These are phyloP conservation scores for Campoletis raptor DNA, from an alignment of 2,888 invertebrate genomes.

Conservation along the genomic window DNA sequence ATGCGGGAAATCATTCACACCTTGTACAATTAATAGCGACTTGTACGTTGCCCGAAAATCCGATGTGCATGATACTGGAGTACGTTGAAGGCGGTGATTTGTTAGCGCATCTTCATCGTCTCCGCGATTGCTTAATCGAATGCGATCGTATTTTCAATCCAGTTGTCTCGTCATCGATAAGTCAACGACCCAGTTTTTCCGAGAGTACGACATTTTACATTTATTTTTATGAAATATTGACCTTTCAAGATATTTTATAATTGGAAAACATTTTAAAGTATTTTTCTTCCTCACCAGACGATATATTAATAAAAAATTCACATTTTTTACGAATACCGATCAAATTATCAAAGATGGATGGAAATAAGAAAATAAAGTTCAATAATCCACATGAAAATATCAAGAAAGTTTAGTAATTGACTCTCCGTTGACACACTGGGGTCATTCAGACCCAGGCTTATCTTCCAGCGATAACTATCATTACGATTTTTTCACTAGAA, in stretches of 20 bases:
- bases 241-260: not conserved
- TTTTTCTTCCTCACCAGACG: not conserved
- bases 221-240: not conserved
- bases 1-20: conserved; percentile 91
- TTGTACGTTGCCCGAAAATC: conserved; percentile 88
- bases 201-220: conserved; percentile 70
- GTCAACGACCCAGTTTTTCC: conserved; percentile 56
- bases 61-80: conserved; percentile 91
- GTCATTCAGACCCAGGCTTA: no score
- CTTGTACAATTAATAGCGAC: conserved; percentile 91
- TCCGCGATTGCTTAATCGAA: conserved; percentile 74
- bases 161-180: conserved; percentile 36
- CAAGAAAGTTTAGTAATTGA: not conserved
- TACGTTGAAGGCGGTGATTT: conserved; percentile 92
- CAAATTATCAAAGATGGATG: no score
- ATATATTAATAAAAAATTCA: not conserved
- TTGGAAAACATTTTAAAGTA: not conserved
- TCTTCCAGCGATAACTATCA: no score
- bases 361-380: no score
- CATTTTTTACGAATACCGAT: no score
- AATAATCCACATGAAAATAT: not conserved
- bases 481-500: no score
- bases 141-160: conserved; percentile 69
- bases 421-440: no score
- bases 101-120: conserved; percentile 86